A percentile compares a stretch with the other conserved stretches of the same genome.
phyloP scores from a whole-genome alignment of 2,113 vertebrate genomes.

The Apus apus region DNA sequence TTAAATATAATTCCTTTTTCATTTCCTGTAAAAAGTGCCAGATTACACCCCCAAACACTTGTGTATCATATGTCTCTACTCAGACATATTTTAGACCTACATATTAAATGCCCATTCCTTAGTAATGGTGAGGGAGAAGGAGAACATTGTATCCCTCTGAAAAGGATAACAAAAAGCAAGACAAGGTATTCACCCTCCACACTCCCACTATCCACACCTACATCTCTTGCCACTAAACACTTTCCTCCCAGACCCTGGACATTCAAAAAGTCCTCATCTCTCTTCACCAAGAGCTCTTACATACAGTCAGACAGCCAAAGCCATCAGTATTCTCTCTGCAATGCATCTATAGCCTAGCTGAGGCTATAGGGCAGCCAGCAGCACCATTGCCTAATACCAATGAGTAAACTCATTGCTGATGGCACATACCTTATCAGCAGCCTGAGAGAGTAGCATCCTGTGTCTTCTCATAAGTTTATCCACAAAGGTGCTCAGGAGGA shows the following conservation, averaged over 20 bases:
- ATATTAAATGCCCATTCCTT: not conserved
- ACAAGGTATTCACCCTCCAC: not conserved
- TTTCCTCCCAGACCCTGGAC: not conserved
- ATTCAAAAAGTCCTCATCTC: not conserved
- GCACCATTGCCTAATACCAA: not conserved
- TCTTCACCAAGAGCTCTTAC: not conserved
- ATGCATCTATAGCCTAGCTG: not conserved
- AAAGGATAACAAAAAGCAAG: not conserved
- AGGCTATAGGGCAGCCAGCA: not conserved
- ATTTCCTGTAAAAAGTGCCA: not conserved
- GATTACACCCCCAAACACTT: not conserved
- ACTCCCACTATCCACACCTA: not conserved
- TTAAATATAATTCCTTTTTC: not conserved
- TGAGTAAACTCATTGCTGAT: not conserved
- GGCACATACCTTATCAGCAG: not conserved
- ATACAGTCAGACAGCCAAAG: not conserved
- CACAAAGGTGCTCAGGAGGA: not conserved
- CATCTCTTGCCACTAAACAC: not conserved
- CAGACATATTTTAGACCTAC: not conserved
- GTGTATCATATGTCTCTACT: not conserved
- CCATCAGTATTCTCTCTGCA: not conserved
- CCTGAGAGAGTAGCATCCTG: not conserved
- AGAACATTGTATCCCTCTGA: not conserved
- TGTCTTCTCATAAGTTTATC: not conserved
- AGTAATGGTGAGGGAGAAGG: not conserved